phyloP scores from a whole-genome alignment of 2,888 invertebrate genomes.

The Disparrhopalites patrizii region DNA sequence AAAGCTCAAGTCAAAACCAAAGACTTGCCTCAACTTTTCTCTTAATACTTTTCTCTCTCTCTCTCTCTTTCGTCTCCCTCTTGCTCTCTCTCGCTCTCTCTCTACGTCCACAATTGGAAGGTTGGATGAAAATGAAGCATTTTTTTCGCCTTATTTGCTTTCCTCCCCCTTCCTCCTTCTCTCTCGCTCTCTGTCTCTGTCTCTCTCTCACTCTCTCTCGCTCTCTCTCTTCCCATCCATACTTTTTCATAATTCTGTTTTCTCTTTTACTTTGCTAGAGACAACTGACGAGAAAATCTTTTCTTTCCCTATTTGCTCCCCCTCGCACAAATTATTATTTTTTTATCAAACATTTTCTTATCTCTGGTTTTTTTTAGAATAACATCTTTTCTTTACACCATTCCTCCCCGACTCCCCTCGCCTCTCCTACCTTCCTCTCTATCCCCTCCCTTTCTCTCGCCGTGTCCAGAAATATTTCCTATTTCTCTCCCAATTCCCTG shows the following conservation, averaged over 20 bases:
- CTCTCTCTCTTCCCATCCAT: neutral
- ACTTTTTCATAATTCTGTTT: slow-evolving; percentile 24
- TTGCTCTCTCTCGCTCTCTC: slow-evolving; percentile 32
- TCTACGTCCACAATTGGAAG: slow-evolving; percentile 28
- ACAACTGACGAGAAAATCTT: slow-evolving; percentile 26
- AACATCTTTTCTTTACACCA: neutral
- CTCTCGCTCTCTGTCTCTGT: neutral
- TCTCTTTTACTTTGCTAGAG: slow-evolving; percentile 23
- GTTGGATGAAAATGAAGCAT: slow-evolving; percentile 25
- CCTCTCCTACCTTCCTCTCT: neutral
- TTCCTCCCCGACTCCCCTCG: neutral
- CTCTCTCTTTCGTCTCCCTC: slow-evolving; percentile 31
- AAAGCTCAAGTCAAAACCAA: slow-evolving; percentile 31
- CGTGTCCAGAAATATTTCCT: no score
- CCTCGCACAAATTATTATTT: slow-evolving; percentile 15
- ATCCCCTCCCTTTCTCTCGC: neutral
- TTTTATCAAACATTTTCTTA: slow-evolving; percentile 2
- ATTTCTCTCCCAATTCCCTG: no score
- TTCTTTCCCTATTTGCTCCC: neutral
- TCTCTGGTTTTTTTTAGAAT: no score
- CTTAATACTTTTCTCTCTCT: slow-evolving; percentile 40
- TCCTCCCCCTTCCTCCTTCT: neutral
- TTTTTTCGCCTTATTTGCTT: slow-evolving; percentile 25
- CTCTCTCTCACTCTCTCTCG: neutral
- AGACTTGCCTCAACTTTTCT: slow-evolving; percentile 40